Conservation (phyloP, 2,113 vertebrate species). For the Paramisgurnus dabryanus region DNA sequence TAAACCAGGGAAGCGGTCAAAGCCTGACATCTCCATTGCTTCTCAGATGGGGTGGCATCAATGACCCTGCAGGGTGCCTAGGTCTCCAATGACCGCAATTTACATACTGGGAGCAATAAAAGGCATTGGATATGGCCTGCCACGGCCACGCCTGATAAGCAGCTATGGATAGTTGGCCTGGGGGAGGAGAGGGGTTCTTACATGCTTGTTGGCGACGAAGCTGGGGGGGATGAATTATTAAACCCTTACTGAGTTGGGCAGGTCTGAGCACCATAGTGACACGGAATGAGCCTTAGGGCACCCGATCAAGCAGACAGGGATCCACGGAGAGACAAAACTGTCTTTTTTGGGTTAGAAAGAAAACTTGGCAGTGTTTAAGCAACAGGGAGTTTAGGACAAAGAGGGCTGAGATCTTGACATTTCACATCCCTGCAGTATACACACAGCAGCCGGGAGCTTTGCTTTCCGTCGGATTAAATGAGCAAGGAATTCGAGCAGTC, state of each 20-base stretch:
- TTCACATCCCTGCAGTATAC: slow-evolving; percentile 33
- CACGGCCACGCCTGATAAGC: slow-evolving; percentile 29
- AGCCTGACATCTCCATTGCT: slow-evolving; percentile 43
- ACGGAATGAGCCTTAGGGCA: slow-evolving; percentile 30
- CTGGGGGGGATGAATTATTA: slow-evolving; percentile 57
- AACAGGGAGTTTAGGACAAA: slow-evolving; percentile 36
- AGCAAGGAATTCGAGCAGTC: slow-evolving; percentile 50
- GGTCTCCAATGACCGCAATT: slow-evolving; percentile 76
- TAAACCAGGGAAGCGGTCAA: slow-evolving; percentile 44
- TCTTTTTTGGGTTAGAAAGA: slow-evolving; percentile 28
- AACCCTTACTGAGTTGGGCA: slow-evolving; percentile 22
- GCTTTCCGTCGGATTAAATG: slow-evolving; percentile 55
- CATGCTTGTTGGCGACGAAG: slow-evolving; percentile 40
- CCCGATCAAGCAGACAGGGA: slow-evolving; percentile 24
- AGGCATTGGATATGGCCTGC: slow-evolving; percentile 43
- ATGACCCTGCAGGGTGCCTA: slow-evolving; percentile 70
- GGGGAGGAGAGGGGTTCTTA: slow-evolving; percentile 26
- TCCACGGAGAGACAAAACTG: slow-evolving; percentile 20
- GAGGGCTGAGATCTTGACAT: slow-evolving; percentile 40
- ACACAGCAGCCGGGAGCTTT: slow-evolving; percentile 40
- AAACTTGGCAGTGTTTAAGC: slow-evolving; percentile 40
- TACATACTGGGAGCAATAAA: slow-evolving; percentile 65
- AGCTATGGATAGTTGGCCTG: slow-evolving; percentile 44
- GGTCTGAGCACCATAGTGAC: slow-evolving; percentile 54
- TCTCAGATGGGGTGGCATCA: slow-evolving; percentile 69